Conservation (phyloP, 2,113 vertebrate genomes). For the Amphiprion ocellaris region DNA sequence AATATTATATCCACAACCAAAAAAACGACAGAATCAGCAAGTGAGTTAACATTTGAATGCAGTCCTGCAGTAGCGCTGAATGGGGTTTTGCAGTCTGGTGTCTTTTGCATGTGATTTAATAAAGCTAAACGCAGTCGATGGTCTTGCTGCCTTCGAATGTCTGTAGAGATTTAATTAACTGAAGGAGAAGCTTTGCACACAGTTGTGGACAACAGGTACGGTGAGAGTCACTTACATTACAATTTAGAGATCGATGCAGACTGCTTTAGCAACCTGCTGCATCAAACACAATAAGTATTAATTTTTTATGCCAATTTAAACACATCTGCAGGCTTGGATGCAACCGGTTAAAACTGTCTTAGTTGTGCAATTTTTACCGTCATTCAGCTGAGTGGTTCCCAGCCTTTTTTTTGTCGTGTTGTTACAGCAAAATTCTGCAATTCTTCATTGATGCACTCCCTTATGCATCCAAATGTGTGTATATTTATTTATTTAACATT, state of each 20-base stretch:
- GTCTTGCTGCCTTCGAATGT: conserved; percentile 24
- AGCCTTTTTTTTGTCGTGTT: neutral
- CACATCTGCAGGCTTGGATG: neutral
- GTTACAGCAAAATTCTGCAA: no score
- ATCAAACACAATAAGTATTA: neutral
- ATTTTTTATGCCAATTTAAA: neutral
- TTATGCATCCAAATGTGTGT: neutral
- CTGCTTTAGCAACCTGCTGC: neutral
- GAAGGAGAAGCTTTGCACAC: conserved; percentile 7
- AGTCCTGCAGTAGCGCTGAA: neutral
- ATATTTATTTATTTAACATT: neutral
- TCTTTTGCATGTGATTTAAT: conserved; percentile 28
- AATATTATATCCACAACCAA: neutral
- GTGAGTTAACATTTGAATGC: neutral
- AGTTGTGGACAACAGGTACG: conserved; percentile 18
- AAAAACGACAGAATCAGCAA: neutral
- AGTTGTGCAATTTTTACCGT: no score
- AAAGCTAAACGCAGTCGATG: conserved; percentile 1
- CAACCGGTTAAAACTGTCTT: neutral
- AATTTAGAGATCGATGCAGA: neutral
- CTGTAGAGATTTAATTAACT: conserved; percentile 10
- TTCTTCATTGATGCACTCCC: no score
- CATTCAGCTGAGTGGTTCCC: neutral
- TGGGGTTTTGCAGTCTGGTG: neutral
- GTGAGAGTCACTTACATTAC: neutral